These are phyloP conservation scores for Crypturellus undulatus DNA, from an alignment of 2,113 vertebrate species.

Conservation along the genomic window DNA sequence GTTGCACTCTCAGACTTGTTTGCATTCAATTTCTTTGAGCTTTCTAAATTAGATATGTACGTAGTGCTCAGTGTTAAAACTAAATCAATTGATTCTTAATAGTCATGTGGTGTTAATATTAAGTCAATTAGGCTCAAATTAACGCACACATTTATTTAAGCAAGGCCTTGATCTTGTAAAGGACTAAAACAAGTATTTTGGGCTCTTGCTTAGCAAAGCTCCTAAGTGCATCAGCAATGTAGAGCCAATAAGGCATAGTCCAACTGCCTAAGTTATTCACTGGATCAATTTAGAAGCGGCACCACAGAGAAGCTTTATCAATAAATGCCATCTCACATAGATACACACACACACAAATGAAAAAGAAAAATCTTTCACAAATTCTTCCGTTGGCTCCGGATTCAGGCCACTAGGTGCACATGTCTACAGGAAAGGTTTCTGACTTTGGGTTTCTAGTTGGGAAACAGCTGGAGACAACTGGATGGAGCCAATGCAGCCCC, in stretches of 20 bases:
- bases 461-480: neutral
- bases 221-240: neutral
- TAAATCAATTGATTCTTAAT: conserved; percentile 60
- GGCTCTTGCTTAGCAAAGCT: conserved; percentile 27
- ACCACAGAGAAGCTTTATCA: neutral
- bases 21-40: conserved; percentile 58
- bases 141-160: conserved; percentile 47
- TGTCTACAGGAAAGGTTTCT: neutral
- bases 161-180: conserved; percentile 12
- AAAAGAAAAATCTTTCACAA: neutral
- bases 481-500: neutral
- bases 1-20: conserved; percentile 32
- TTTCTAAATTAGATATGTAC: conserved; percentile 52
- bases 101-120: conserved; percentile 62
- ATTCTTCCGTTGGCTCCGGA: neutral
- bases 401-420: neutral
- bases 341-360: neutral
- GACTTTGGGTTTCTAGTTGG: neutral
- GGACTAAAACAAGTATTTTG: neutral
- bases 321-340: neutral
- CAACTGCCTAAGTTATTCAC: neutral
- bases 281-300: neutral
- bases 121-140: conserved; percentile 53
- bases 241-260: neutral
- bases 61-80: conserved; percentile 5